These are phyloP conservation scores for Julus scandinavius DNA, from an alignment of 2,888 invertebrate species.

Conservation along the genomic window DNA sequence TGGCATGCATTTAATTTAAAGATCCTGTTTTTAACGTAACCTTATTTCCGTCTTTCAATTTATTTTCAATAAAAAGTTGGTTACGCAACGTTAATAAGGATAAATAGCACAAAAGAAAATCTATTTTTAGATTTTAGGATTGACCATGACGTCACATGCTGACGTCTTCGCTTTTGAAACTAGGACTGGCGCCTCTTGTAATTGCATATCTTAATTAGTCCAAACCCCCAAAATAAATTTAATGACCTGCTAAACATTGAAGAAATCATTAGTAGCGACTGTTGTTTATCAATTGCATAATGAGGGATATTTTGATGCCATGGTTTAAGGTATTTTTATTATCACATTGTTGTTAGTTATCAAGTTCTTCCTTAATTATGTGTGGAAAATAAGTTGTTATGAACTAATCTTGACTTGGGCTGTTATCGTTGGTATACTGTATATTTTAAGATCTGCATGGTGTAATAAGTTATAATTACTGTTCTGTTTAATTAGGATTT, in stretches of 20 bases:
- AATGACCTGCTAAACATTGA: not conserved
- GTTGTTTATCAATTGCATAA: not conserved
- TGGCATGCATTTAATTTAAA: not conserved
- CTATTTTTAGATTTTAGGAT: not conserved
- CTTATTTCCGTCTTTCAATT: not conserved
- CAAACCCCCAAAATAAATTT: not conserved
- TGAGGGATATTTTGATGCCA: too few relatives aligned
- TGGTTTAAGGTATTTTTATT: not conserved
- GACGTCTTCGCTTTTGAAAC: not conserved
- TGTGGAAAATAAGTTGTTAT: not conserved
- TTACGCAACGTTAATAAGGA: not conserved
- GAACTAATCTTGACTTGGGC: too few relatives aligned
- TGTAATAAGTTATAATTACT: too few relatives aligned
- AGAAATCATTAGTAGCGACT: not conserved
- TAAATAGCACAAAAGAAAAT: not conserved
- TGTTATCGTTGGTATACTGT: too few relatives aligned
- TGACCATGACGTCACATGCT: not conserved
- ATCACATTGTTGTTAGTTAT: not conserved
- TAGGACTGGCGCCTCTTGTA: not conserved
- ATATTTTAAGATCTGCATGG: too few relatives aligned
- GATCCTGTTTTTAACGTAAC: not conserved
- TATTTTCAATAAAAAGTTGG: not conserved
- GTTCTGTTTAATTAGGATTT: too few relatives aligned
- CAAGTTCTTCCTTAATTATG: not conserved
- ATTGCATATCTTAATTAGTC: not conserved